Base-by-base conservation (phyloP, 2,113 vertebrate species). In the Austrofundulus limnaeus region DNA sequence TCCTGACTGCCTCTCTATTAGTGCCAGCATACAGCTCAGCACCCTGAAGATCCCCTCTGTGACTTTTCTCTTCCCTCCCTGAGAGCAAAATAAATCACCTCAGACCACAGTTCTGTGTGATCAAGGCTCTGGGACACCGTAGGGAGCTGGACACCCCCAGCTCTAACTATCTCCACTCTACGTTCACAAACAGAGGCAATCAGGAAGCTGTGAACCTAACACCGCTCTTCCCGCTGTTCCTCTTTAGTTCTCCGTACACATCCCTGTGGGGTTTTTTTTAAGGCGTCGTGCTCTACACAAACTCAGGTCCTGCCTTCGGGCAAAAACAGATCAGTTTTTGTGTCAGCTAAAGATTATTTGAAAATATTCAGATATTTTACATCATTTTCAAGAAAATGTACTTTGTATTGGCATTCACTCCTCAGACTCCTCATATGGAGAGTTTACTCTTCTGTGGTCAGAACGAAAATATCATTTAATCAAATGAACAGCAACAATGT, bases 111-210 rank as follows among this genome's bases (percentile, higher is more conserved):
- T 65, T 54, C 70, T 46, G 61, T 37, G 5, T 66, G 72, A 75
- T 79, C 70, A 79, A 83, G 71, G 60, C 77, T 39, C 70, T 59
- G 20, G 6, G 66, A 53, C 62, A 15, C 82, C 72, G 65, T 38
- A 39, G 80, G 71, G 80, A 85, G 75, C 82, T 79, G 82, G 81
- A 78, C 85, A 80, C 75, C 77, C 87, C 82, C 87, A 82, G 66
- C 78, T 70, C 76, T 78, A 82, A 82, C 85, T 79, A 87, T 82
- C 72, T 78, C 53, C 77, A 80, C 82, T 54, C 70, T 68, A 73
- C 76, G 73, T 68, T 66, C 75, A 82, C 80, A 77, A 72, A 77
- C 76, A 70, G 82, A 63, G 59, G 70, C 71, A 72, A 70, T 52
- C 77, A 66, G 34, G 70, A 76, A 61, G 51, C 72, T 76, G 70